phyloP scores from a whole-genome alignment of 2,888 invertebrate species.

The Melinaea menophilus region DNA sequence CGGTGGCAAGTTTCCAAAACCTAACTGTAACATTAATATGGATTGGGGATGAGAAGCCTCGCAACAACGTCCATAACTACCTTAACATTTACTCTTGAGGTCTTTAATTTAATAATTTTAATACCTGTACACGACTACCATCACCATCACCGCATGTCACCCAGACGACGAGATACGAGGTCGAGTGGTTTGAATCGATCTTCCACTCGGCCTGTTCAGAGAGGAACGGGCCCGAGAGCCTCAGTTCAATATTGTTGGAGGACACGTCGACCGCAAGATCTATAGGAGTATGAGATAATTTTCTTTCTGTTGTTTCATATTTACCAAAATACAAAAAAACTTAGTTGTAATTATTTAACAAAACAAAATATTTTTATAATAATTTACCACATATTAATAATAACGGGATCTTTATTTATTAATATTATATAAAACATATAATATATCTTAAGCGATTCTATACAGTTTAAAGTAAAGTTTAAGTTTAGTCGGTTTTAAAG shows the following conservation, averaged over 20 bases:
- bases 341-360: background rate
- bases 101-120: background rate
- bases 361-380: background rate
- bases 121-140: background rate
- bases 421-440: background rate
- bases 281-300: constrained; percentile 24
- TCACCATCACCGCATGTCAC: background rate
- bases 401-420: background rate
- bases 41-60: too few species aligned
- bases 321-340: background rate
- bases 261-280: constrained; percentile 29
- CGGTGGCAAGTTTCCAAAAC: too few species aligned
- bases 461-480: too few species aligned
- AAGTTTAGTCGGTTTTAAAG: too few species aligned
- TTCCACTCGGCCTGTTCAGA: constrained; percentile 45
- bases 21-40: too few species aligned
- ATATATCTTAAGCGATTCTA: background rate
- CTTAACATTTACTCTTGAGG: constrained; percentile 12
- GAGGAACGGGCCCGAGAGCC: constrained; percentile 44
- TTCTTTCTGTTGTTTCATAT: too few species aligned
- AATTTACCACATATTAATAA: background rate
- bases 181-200: constrained; percentile 36
- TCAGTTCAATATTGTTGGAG: constrained; percentile 25
- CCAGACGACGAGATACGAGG: background rate
- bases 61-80: background rate